A percentile compares a stretch with the other conserved stretches of the same genome.
These are phyloP conservation scores for Hephaestus fuliginosus DNA, from an alignment of 2,797 vertebrate genomes.

Conservation along the genomic window DNA sequence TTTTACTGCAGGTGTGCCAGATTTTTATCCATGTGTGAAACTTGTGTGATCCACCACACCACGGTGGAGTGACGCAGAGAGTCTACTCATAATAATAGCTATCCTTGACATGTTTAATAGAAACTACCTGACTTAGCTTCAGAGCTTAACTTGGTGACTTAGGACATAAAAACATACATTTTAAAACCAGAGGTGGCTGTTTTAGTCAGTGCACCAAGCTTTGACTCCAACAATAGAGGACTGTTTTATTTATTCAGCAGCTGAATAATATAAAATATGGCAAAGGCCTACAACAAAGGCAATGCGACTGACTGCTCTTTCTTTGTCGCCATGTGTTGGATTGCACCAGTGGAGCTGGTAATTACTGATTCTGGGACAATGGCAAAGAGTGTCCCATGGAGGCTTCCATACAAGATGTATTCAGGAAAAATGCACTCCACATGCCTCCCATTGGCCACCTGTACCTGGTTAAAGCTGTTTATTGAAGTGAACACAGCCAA, in stretches of 20 bases:
- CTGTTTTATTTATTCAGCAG: background rate
- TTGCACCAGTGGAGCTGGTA: rapidly evolving
- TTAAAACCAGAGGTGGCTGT: background rate
- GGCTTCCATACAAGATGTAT: background rate
- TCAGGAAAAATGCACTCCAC: too few relatives aligned
- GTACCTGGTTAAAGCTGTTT: background rate
- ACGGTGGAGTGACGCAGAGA: background rate
- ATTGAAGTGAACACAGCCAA: background rate
- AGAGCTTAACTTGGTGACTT: background rate
- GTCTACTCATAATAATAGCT: background rate
- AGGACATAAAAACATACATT: background rate
- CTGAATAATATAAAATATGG: background rate
- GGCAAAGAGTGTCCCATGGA: background rate
- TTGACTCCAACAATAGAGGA: background rate
- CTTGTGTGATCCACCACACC: conserved; percentile 12
- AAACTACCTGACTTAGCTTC: background rate
- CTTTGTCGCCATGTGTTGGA: background rate
- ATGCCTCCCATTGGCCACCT: background rate
- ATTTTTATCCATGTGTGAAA: background rate
- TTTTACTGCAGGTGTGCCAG: background rate
- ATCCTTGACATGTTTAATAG: background rate
- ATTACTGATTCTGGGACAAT: background rate
- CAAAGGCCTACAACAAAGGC: background rate
- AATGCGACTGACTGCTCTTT: background rate
- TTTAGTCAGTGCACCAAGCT: background rate